A percentile compares a stretch with the other conserved stretches of the same genome.
Conservation (phyloP, 2,113 vertebrate species). For the Dinomys branickii region DNA sequence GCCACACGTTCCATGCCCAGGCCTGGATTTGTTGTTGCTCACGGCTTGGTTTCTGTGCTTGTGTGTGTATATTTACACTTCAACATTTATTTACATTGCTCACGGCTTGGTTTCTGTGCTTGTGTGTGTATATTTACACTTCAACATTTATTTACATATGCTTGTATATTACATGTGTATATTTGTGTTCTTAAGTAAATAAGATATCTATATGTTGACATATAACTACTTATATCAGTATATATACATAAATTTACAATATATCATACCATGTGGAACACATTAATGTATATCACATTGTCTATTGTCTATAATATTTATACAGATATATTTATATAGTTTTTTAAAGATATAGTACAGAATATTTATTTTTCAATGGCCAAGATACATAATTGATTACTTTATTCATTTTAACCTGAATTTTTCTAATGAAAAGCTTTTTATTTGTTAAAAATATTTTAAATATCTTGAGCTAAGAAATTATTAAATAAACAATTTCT, state of each 20-base stretch:
- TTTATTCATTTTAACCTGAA: constrained; percentile 8
- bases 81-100: background rate
- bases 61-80: background rate
- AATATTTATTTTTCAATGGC: background rate
- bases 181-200: background rate
- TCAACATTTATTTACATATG: background rate
- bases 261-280: background rate
- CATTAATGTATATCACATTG: background rate
- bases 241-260: background rate
- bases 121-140: background rate
- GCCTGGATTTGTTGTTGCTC: background rate
- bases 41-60: background rate
- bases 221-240: background rate
- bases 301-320: background rate
- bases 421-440: background rate
- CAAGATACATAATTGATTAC: background rate
- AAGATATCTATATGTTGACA: background rate
- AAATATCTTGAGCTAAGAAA: background rate
- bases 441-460: background rate
- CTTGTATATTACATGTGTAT: background rate
- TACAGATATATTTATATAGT: background rate
- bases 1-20: background rate
- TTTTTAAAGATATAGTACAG: background rate
- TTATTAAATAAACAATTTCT: constrained; percentile 38
- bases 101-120: background rate